Conservation (phyloP, 2,113 vertebrate species). For the Macroglossus sobrinus region DNA sequence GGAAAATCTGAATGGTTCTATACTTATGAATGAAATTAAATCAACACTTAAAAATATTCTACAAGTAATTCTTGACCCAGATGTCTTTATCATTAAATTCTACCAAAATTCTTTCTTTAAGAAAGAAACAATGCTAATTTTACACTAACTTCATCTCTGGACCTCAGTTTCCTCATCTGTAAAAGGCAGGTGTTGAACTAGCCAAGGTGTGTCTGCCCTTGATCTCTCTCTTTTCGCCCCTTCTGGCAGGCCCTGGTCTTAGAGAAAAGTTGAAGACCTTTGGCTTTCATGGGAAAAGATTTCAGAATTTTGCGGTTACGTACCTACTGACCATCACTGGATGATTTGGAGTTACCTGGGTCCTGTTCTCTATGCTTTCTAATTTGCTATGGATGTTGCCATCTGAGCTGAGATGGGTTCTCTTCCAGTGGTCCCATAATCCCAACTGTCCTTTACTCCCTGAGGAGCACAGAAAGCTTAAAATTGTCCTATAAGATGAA, state of each 20-base stretch:
- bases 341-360: background rate
- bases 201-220: background rate
- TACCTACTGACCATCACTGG: background rate
- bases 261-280: background rate
- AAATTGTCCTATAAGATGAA: background rate
- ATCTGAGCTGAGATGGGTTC: background rate
- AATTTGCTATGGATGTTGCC: background rate
- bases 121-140: background rate
- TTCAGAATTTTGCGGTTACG: background rate
- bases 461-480: background rate
- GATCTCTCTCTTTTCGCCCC: background rate
- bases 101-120: background rate
- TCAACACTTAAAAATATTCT: background rate
- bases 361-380: background rate
- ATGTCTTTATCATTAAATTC: background rate
- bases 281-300: background rate
- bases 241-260: background rate
- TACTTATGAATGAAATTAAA: background rate
- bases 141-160: background rate
- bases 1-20: background rate
- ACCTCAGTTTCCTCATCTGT: background rate
- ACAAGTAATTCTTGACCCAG: background rate
- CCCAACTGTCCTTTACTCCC: background rate
- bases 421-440: background rate
- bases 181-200: background rate